Evolutionary conservation across 2,113 vertebrate species (phyloP), one percentile per base, ranked within the genome.

Genomic region (Oreochromis aureus): DNA sequence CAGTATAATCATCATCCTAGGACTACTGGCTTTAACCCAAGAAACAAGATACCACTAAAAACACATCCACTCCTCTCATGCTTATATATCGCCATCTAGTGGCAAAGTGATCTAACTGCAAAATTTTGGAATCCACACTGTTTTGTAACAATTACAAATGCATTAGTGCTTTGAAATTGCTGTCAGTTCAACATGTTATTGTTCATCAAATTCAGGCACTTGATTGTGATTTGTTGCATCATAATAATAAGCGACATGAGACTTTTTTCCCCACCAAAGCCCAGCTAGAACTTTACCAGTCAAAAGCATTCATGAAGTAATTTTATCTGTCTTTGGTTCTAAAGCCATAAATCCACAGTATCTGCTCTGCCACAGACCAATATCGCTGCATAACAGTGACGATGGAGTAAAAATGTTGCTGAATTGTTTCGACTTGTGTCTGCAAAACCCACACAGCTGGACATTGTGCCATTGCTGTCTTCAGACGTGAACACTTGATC

Each of bases 41-140:
- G 10, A 24, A 27, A 61, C 22, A 51, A 10, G 11, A 80, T 36
- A 9, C n/a, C 11, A 58, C 27, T 53, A 32, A 58, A 87, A 79
- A 44, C 22, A 12, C 3, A 15, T 18, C 0, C 6, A 13, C 27
- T 56, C 12, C 13, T 58, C 18, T 80, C 46, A 12, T 76, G 53
- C 61, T 30, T 82, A 53, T 10, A 84, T 83, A 87, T 84, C 24
- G 4, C 94, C 95, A 93, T 93, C 93, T 94, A 93, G 89, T 94
- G 95, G 91, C 24, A 10, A 46, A 84, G 30, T 24, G 2, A 24
- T 48, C 56, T 19, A 59, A 46, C 7, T 85, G 56, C 6, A 24
- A 58, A 56, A 34, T 15, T 2, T 41, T 48, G 24, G 1, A 41
- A 10, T 13, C 32, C 78, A 18, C 51, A n/a, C 18, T 73, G 46